Conservation (phyloP, 2,113 vertebrate species). For the Silurus asotus region DNA sequence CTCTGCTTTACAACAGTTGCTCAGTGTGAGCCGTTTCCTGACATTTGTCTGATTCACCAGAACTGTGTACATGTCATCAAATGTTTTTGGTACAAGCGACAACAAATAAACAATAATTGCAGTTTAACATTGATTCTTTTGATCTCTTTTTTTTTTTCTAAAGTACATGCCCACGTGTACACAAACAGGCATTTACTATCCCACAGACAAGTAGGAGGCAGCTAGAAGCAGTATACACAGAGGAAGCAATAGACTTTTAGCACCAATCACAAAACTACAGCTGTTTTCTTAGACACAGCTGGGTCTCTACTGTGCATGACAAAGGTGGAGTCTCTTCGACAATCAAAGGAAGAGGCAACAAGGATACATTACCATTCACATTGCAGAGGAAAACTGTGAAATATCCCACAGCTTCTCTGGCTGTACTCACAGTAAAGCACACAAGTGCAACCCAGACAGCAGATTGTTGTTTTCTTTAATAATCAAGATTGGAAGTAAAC, state of each 20-base stretch:
- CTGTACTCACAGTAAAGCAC: not conserved
- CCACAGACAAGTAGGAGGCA: constrained; percentile 1
- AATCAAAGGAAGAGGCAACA: constrained; percentile 10
- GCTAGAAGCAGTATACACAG: not conserved
- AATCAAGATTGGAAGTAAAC: not conserved
- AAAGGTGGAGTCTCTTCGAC: constrained; percentile 32
- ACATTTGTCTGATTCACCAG: not conserved
- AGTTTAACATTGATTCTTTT: constrained; percentile 48
- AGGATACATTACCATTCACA: constrained; percentile 18
- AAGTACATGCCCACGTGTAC: not conserved
- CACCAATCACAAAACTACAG: constrained; percentile 36
- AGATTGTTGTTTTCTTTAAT: not conserved
- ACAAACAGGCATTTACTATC: constrained; percentile 11
- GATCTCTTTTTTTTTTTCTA: constrained; percentile 40
- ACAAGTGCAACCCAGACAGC: not conserved
- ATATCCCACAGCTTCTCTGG: not conserved
- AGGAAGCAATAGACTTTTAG: constrained; percentile 50
- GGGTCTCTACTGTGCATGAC: constrained; percentile 31
- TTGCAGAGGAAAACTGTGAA: not conserved
- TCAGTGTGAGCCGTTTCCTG: not conserved
- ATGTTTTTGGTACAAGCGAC: constrained; percentile 50
- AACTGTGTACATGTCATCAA: constrained; percentile 13
- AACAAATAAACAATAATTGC: constrained; percentile 58
- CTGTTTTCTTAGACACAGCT: constrained; percentile 50
- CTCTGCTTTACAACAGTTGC: constrained; percentile 2